A percentile compares a stretch with the other conserved stretches of the same genome.
Conservation (phyloP, 2,113 vertebrate genomes). For the Mus spicilegus region DNA sequence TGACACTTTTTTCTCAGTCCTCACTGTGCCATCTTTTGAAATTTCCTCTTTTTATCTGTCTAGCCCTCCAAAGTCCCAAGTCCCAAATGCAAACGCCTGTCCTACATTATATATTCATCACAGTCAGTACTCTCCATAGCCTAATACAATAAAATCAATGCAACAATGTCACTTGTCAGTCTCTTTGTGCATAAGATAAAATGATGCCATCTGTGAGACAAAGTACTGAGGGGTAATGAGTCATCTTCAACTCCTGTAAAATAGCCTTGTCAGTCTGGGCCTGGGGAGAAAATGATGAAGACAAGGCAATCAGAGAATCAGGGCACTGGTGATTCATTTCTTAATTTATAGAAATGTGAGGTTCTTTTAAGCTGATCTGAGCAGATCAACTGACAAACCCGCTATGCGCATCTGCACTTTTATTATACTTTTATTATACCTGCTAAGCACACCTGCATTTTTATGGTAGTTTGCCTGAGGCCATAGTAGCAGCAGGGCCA, state of each 20-base stretch:
- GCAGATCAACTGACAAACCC: slow-evolving; percentile 65
- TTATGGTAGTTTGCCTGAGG: slow-evolving; percentile 76
- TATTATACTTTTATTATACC: slow-evolving; percentile 59
- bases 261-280: slow-evolving; percentile 64
- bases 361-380: slow-evolving; percentile 42
- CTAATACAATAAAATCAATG: slow-evolving; percentile 70
- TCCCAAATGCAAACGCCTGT: slow-evolving; percentile 38
- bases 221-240: slow-evolving; percentile 75
- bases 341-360: slow-evolving; percentile 67
- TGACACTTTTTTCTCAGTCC: slow-evolving; percentile 1
- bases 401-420: slow-evolving; percentile 81
- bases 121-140: slow-evolving; percentile 38
- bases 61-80: slow-evolving; percentile 41
- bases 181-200: slow-evolving; percentile 74
- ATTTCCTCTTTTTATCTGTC: slow-evolving; percentile 17
- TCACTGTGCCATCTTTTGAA: not conserved
- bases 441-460: slow-evolving; percentile 81
- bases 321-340: slow-evolving; percentile 70
- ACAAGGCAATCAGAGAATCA: slow-evolving; percentile 76
- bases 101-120: slow-evolving; percentile 61
- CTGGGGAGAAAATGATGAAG: slow-evolving; percentile 76
- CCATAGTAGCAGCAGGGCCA: slow-evolving; percentile 27
- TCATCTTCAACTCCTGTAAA: slow-evolving; percentile 74
- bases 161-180: slow-evolving; percentile 79
- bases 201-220: slow-evolving; percentile 77